Evolutionary conservation across 2,888 invertebrate species (phyloP).

Genomic region (Chloroclystis v-ata): DNA sequence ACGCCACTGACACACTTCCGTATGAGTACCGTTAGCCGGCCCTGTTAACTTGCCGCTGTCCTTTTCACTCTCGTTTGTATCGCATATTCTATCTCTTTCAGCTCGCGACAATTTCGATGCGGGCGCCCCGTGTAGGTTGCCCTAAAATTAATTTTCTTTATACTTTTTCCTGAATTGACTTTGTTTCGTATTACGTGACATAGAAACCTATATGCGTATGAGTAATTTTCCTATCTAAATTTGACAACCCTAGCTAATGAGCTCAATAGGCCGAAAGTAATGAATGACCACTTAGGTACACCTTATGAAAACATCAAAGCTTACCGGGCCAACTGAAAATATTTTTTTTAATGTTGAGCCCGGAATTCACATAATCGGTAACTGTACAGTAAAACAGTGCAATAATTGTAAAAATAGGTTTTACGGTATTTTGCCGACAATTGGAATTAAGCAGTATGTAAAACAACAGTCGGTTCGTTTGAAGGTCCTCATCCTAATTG

Average conservation of each 20-base stretch:
- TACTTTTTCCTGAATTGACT: slow-evolving; percentile 58
- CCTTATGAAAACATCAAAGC: slow-evolving; percentile 1
- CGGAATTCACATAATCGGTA: background rate
- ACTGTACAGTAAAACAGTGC: background rate
- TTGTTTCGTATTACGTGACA: slow-evolving; percentile 47
- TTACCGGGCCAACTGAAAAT: background rate
- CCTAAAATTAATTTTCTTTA: slow-evolving; percentile 72
- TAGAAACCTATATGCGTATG: no score
- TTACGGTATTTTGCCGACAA: background rate
- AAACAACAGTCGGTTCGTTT: slow-evolving; percentile 38
- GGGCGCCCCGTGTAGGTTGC: slow-evolving; percentile 71
- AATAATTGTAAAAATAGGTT: background rate
- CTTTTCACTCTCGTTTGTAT: slow-evolving; percentile 69
- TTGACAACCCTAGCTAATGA: slow-evolving; percentile 23
- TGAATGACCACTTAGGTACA: no score
- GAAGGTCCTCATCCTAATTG: slow-evolving; percentile 58
- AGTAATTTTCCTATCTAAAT: no score
- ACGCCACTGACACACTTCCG: slow-evolving; percentile 78
- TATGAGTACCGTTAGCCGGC: slow-evolving; percentile 74
- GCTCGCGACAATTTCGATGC: slow-evolving; percentile 74
- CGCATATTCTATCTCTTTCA: slow-evolving; percentile 54
- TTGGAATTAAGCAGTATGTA: slow-evolving; percentile 11
- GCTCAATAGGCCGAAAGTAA: slow-evolving; percentile 10
- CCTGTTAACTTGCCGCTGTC: slow-evolving; percentile 60
- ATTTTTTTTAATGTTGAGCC: no score